Percentiles rank a stretch among this genome's conserved stretches.
Evolutionary conservation across 2,888 invertebrate species (phyloP).

Genomic region (Euzetes globulus): DNA sequence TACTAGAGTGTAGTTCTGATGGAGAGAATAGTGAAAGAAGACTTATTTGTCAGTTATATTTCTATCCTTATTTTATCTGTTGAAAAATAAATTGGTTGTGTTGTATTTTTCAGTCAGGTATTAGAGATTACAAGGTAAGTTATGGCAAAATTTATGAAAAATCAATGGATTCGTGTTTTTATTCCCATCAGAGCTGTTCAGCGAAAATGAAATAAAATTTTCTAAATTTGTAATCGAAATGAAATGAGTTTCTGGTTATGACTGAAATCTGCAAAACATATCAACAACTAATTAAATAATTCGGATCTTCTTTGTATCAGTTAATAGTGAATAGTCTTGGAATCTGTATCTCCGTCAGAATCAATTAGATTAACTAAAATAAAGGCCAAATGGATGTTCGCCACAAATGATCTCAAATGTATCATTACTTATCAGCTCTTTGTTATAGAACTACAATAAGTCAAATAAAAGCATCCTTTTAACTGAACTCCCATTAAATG

Average conservation of each 20-base stretch:
- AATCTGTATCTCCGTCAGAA: constrained; percentile 2
- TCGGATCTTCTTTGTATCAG: constrained; percentile 4
- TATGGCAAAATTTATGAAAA: neutral
- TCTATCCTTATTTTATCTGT: no score
- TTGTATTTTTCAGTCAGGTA: no score
- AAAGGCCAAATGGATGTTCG: neutral
- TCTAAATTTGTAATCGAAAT: neutral
- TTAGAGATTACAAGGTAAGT: neutral
- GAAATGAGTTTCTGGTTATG: neutral
- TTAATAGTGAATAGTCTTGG: neutral
- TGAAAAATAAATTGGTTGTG: no score
- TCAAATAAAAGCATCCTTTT: constrained; percentile 11
- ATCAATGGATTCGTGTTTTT: neutral
- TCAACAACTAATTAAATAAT: constrained; percentile 7
- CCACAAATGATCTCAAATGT: constrained; percentile 26
- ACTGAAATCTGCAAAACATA: neutral
- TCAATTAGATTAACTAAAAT: constrained; percentile 25
- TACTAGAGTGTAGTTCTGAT: no score
- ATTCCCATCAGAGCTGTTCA: neutral
- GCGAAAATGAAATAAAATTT: neutral
- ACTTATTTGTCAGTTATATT: no score
- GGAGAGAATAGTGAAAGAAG: no score
- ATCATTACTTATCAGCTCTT: constrained; percentile 2
- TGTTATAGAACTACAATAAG: constrained; percentile 6
- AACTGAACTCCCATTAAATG: neutral